Evolutionary conservation across 2,113 vertebrate genomes (phyloP), one percentile per base, ranked within the genome.

Genomic region (Oryzias woworae): DNA sequence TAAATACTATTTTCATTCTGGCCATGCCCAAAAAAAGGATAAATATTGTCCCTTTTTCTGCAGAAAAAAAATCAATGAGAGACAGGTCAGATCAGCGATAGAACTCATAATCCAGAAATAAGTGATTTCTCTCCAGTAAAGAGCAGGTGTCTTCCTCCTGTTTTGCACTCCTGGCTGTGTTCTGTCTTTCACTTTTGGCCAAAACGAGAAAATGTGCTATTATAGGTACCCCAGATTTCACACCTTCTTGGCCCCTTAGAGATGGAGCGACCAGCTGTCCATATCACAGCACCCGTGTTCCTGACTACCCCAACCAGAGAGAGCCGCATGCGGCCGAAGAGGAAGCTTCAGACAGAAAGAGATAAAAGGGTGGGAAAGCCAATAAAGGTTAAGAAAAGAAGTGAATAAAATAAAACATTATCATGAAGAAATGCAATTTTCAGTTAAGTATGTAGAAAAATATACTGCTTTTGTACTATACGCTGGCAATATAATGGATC

Each of bases 201-300:
- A 88, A 86, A 91, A 86, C 82, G 84, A 91, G 83, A 85, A 89
- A 90, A 89, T 88, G 82, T 88, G 86, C 88, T 90, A 87, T 88
- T 87, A 92, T 89, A 89, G 88, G 85, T 89, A 90, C 85, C 82
- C 83, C 84, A 91, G 87, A 86, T 89, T 91, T 91, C 87, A 87
- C 89, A 92, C 85, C 88, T 88, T 87, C 86, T 80, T 84, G 87
- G 78, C 73, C 82, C 87, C 87, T 82, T 78, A 71, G 87, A 90
- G 83, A 88, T 69, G 68, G 84, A 80, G 79, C 69, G 87, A 81
- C 89, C 92, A 92, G 91, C 89, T 92, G 92, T 91, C 88, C 83
- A 84, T 88, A 90, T 90, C 89, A 87, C 85, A 88, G 84, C 87
- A 82, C 78, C 78, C 76, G 79, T 84, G 87, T 91, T 90, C 83